Evolutionary conservation across 2,888 invertebrate genomes (phyloP).

Genomic region (Brachylomia viminalis): DNA sequence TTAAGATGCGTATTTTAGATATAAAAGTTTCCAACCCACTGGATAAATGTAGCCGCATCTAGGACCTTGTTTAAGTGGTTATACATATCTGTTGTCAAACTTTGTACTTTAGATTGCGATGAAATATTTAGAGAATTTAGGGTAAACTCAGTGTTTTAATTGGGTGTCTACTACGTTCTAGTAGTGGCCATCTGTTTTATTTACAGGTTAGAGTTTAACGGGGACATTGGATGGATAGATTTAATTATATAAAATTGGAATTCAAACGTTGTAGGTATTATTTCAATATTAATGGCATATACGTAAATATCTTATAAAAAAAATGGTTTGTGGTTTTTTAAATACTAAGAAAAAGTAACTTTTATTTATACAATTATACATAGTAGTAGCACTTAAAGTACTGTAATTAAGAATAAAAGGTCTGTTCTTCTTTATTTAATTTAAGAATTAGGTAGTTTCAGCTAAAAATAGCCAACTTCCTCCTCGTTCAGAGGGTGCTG

Average conservation of each 20-base stretch:
- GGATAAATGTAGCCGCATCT: slow-evolving; percentile 21
- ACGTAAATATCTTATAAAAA: not conserved
- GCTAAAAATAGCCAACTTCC: slow-evolving; percentile 14
- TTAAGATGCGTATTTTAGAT: slow-evolving; percentile 75
- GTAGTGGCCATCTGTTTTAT: slow-evolving; percentile 36
- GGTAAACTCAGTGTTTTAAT: slow-evolving; percentile 12
- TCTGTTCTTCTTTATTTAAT: not conserved
- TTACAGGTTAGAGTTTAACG: slow-evolving; percentile 36
- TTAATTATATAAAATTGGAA: slow-evolving; percentile 9
- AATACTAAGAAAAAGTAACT: not conserved
- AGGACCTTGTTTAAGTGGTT: slow-evolving; percentile 32
- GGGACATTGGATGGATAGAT: slow-evolving; percentile 1
- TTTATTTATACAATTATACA: not conserved
- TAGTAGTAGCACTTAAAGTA: not conserved
- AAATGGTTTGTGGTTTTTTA: not conserved
- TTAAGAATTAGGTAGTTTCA: not conserved
- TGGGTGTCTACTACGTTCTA: slow-evolving; percentile 17
- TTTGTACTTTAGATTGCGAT: slow-evolving; percentile 35
- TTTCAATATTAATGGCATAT: not conserved
- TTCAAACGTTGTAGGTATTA: slow-evolving; percentile 6
- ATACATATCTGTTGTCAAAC: slow-evolving; percentile 48
- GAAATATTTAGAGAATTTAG: slow-evolving; percentile 47
- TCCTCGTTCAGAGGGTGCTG: not conserved
- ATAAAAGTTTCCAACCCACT: slow-evolving; percentile 52
- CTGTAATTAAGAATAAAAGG: not conserved